Percentiles rank a stretch among this genome's conserved stretches.
Evolutionary conservation across 2,797 vertebrate species (phyloP).

Genomic region (Salarias fasciatus): DNA sequence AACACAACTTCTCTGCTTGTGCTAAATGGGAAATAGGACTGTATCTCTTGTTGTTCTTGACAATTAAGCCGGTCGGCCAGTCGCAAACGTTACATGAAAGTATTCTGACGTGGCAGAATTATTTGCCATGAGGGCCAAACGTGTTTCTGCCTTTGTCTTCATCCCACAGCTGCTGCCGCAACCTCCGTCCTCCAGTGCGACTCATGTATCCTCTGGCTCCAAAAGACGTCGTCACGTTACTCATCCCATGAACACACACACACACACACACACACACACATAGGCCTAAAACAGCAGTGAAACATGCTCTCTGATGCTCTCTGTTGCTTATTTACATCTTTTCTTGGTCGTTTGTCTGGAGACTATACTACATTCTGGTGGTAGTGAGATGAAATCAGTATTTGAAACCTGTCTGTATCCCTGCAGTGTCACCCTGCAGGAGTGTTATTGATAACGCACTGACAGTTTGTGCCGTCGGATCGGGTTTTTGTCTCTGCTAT

Average conservation of each 20-base stretch:
- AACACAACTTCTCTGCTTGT: too few relatives aligned
- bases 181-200: conserved; percentile 39
- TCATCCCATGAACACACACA: conserved; percentile 46
- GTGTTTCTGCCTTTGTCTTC: conserved; percentile 14
- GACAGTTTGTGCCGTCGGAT: conserved; percentile 23
- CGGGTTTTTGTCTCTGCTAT: neutral
- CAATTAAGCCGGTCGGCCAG: neutral
- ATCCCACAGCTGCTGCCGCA: conserved; percentile 29
- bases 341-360: too few relatives aligned
- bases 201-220: conserved; percentile 66
- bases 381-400: too few relatives aligned
- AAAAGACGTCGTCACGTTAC: conserved; percentile 50
- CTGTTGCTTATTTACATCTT: conserved; percentile 53
- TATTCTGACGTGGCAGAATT: too few relatives aligned
- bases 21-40: too few relatives aligned
- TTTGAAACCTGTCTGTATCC: too few relatives aligned
- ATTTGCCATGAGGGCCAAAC: neutral
- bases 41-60: neutral
- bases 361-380: too few relatives aligned
- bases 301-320: too few relatives aligned
- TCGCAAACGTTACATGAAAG: neutral
- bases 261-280: conserved; percentile 25
- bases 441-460: conserved; percentile 11
- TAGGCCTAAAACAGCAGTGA: too few relatives aligned
- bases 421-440: neutral